These are phyloP conservation scores for Trissolcus japonicus DNA, from an alignment of 2,888 invertebrate genomes.

Conservation along the genomic window DNA sequence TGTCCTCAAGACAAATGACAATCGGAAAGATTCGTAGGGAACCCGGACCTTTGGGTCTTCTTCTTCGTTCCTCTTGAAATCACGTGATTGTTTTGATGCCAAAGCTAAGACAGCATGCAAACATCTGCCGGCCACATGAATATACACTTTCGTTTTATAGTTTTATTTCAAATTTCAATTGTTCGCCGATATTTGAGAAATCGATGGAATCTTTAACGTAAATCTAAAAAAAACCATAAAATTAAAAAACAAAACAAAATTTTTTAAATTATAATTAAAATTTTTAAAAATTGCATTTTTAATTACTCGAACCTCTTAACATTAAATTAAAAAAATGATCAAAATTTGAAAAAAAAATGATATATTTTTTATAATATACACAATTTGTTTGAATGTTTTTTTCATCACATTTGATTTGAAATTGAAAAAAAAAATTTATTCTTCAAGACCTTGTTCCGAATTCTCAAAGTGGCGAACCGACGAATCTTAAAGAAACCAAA, in stretches of 20 bases:
- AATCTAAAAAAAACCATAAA: too few species aligned
- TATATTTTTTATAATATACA: too few species aligned
- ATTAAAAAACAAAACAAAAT: too few species aligned
- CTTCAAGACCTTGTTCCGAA: conserved; percentile 20
- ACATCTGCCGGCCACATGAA: conserved; percentile 46
- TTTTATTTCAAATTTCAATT: conserved; percentile 1
- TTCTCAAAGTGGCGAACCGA: neutral
- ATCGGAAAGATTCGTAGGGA: conserved; percentile 1
- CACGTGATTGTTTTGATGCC: conserved; percentile 38
- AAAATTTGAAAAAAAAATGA: too few species aligned
- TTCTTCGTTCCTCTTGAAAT: conserved; percentile 16
- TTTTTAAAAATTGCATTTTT: too few species aligned
- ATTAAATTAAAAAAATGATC: too few species aligned
- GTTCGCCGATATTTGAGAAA: neutral
- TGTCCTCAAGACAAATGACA: conserved; percentile 19
- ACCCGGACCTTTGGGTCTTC: neutral
- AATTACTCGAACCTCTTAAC: too few species aligned
- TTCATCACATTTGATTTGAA: too few species aligned
- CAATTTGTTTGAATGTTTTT: too few species aligned
- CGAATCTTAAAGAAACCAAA: conserved; percentile 21
- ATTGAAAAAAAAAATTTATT: too few species aligned
- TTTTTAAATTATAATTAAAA: too few species aligned
- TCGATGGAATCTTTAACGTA: too few species aligned
- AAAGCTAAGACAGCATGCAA: conserved; percentile 23
- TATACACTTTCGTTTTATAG: conserved; percentile 9